Conservation (phyloP, 2,113 vertebrate species). For the Elephantulus edwardii region DNA sequence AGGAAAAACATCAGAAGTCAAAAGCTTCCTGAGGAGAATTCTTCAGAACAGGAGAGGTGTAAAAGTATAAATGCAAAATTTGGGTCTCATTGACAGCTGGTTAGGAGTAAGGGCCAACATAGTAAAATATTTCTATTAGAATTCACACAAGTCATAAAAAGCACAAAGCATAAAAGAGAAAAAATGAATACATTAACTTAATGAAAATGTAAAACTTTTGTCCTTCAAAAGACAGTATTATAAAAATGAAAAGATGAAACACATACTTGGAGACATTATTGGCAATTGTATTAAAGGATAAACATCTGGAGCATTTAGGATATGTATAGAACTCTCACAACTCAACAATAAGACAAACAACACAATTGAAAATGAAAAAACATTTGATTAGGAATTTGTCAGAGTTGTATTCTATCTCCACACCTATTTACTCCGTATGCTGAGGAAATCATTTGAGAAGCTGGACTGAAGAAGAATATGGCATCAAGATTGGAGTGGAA, state of each 20-base stretch:
- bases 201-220: not conserved
- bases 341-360: not conserved
- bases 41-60: no score
- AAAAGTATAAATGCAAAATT: no score
- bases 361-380: not conserved
- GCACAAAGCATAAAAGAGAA: not conserved
- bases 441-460: no score
- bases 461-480: no score
- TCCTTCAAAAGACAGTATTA: not conserved
- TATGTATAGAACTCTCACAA: not conserved
- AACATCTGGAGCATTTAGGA: not conserved
- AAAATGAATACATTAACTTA: not conserved
- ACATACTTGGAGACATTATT: not conserved
- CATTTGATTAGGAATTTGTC: not conserved
- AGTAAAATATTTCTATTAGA: not conserved
- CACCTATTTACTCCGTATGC: no score
- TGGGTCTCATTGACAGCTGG: no score
- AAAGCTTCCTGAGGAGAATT: no score
- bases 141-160: not conserved
- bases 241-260: not conserved
- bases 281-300: conserved; percentile 3
- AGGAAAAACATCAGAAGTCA: no score
- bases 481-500: no score
- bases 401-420: no score
- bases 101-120: not conserved